These are phyloP conservation scores for Anoncus sp. DNA, from an alignment of 2,888 invertebrate genomes.

Conservation along the genomic window DNA sequence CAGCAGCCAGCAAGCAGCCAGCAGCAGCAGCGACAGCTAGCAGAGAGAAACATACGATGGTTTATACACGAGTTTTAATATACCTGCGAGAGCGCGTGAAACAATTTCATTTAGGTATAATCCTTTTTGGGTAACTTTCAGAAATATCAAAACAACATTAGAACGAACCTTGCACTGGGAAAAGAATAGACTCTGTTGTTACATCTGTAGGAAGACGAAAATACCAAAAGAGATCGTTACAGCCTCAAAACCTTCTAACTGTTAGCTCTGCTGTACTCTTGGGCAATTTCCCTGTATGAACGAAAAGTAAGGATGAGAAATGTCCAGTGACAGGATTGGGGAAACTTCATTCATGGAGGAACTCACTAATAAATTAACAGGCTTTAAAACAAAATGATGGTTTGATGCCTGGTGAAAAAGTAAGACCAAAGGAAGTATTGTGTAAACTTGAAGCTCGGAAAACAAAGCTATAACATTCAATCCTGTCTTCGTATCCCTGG, in stretches of 20 bases:
- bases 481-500: no score
- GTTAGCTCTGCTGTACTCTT: slow-evolving; percentile 4
- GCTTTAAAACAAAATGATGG: slow-evolving; percentile 81
- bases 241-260: not conserved
- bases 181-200: not conserved
- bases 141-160: slow-evolving; percentile 6
- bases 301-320: slow-evolving; percentile 68
- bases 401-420: slow-evolving; percentile 71
- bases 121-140: not conserved
- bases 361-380: slow-evolving; percentile 78
- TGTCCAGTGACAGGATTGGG: no score
- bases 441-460: no score
- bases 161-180: not conserved
- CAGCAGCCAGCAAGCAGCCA: slow-evolving; percentile 18
- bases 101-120: slow-evolving; percentile 38
- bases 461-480: no score
- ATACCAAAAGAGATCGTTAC: not conserved
- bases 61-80: slow-evolving; percentile 58
- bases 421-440: not conserved
- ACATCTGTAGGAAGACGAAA: not conserved
- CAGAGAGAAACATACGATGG: slow-evolving; percentile 46
- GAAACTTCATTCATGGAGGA: slow-evolving; percentile 80
- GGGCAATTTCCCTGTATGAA: not conserved
- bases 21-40: slow-evolving; percentile 42
- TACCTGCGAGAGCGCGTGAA: slow-evolving; percentile 30